A percentile compares a stretch with the other conserved stretches of the same genome.
phyloP scores from a whole-genome alignment of 1,140 invertebrate genomes.

The Orchestia grillus region DNA sequence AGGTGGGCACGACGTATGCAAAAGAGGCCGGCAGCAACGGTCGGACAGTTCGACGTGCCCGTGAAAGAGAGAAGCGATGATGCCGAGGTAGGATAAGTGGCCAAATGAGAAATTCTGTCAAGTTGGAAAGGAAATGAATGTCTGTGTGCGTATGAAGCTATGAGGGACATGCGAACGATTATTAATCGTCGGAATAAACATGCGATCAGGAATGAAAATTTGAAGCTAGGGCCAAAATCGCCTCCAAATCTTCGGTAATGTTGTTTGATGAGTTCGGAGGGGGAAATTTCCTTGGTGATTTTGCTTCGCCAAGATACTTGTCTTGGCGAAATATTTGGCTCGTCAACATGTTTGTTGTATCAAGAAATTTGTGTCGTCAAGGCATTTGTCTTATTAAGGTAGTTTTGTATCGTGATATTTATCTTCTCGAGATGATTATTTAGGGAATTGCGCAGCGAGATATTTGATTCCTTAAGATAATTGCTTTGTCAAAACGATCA shows the following conservation, averaged over 20 bases:
- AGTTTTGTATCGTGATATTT: not conserved
- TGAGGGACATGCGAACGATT: not conserved
- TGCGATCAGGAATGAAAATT: not conserved
- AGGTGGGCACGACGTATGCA: too few relatives aligned
- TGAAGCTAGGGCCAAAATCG: not conserved
- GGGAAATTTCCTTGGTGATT: too few relatives aligned
- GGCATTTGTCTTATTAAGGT: not conserved
- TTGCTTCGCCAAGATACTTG: not conserved
- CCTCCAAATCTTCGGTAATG: too few relatives aligned
- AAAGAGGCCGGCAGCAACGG: too few relatives aligned
- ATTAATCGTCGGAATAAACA: not conserved
- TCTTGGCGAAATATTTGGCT: not conserved
- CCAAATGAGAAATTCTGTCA: too few relatives aligned
- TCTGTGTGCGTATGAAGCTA: not conserved
- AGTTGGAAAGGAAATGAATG: too few relatives aligned
- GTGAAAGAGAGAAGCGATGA: too few relatives aligned
- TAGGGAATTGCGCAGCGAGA: not conserved
- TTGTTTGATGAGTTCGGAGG: too few relatives aligned
- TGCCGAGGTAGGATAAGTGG: too few relatives aligned
- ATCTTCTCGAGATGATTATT: not conserved
- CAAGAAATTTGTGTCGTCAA: not conserved
- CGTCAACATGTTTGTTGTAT: not conserved
- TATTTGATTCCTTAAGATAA: not conserved
- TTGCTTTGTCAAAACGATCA: not conserved
- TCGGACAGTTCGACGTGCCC: too few relatives aligned